phyloP scores from a whole-genome alignment of 2,888 invertebrate species.

The Troides helena region DNA sequence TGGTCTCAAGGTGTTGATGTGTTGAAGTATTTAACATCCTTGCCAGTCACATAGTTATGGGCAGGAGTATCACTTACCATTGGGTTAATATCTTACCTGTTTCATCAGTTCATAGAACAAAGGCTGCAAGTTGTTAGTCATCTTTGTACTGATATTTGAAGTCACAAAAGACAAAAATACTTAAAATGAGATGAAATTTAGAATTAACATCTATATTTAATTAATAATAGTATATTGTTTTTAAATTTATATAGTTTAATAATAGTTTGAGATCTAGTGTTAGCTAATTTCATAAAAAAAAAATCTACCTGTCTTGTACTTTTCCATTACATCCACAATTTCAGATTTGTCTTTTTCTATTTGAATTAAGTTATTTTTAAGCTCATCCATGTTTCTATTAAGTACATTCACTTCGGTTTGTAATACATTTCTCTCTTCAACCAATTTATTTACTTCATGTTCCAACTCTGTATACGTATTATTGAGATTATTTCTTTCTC shows the following conservation, averaged over 20 bases:
- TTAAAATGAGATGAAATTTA: background rate
- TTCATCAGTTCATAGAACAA: no score
- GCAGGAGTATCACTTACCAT: no score
- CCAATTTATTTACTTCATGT: conserved; percentile 6
- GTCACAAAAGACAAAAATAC: background rate
- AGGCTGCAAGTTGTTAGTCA: no score
- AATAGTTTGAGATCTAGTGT: no score
- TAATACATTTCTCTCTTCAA: conserved; percentile 5
- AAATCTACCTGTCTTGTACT: conserved; percentile 13
- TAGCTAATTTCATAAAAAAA: background rate
- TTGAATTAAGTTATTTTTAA: conserved; percentile 6
- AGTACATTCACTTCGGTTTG: conserved; percentile 6
- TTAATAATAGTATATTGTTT: no score
- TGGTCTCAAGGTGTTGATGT: no score
- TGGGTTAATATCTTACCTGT: no score
- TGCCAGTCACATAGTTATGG: no score
- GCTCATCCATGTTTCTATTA: conserved; percentile 4
- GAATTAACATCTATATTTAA: no score
- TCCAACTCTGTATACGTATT: conserved; percentile 3
- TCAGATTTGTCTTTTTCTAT: conserved; percentile 14
- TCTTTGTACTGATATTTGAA: no score
- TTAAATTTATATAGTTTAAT: no score
- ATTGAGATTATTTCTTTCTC: conserved; percentile 7
- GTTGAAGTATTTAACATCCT: no score
- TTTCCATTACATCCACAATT: conserved; percentile 9